Base-by-base conservation (phyloP, 2,113 vertebrate genomes). In the Notarius quadriscutis region DNA sequence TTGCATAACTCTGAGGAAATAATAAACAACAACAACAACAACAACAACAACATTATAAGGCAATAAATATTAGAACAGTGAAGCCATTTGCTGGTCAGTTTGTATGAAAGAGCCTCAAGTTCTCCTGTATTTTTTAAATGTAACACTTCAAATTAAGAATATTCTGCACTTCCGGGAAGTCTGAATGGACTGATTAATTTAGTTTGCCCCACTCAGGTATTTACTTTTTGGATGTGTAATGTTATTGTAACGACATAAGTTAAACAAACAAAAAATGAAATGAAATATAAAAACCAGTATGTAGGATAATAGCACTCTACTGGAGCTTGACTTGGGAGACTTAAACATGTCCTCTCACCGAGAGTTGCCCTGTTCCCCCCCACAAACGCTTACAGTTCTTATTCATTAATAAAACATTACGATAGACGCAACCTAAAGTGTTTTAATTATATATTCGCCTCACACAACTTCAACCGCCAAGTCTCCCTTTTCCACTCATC, bases 401-500 rank as follows among this genome's bases (percentile, higher is more conserved):
- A 69, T 83, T 83, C 72, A 62, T 57, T 84, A 63, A 87, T 82
- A 30, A 75, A 84, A 81, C 81, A 80, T 84, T 51, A 57, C 9
- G 30, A 72, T 67, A 79, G 60, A 86, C 67, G 74, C 60, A 86
- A 86, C 53, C 84, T 75, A 87, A 89, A 85, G 82, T 50, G 86
- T 78, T 87, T 87, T 89, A 90, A 90, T 90, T 88, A 90, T 86
- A 88, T 34, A 89, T 72, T 87, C 84, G 27, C 58, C 77, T 78
- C 63, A 88, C 84, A 86, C 57, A 80, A 90, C 87, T 84, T 88
- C 69, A 87, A 79, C 86, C 75, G 71, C 48, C 81, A 83, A 87
- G 81, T 83, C 87, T 87, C 77, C 78, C 85, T 69, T 87, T 89
- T 86, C 60, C 84, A 34, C 41, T 63, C 86, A 74, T 83, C 62